phyloP scores from a whole-genome alignment of 2,888 invertebrate species.

The Dusona sp. region DNA sequence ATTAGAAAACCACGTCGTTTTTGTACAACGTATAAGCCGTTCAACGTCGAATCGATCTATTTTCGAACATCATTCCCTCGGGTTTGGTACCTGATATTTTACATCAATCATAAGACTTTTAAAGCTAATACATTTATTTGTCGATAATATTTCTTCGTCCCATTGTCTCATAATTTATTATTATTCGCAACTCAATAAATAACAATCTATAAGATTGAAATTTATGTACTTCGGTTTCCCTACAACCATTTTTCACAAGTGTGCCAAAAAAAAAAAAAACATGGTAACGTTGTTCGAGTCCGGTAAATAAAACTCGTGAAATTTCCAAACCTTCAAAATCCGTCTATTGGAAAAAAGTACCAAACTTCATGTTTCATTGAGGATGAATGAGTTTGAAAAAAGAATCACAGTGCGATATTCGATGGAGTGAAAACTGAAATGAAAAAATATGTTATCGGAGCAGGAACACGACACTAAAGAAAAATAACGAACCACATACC shows the following conservation, averaged over 20 bases:
- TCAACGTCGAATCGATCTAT: constrained; percentile 27
- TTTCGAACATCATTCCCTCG: not conserved
- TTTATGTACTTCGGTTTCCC: not conserved
- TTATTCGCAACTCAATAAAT: not conserved
- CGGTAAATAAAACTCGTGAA: not conserved
- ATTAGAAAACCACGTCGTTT: constrained; percentile 38
- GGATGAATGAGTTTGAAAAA: not conserved
- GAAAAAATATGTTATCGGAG: not conserved
- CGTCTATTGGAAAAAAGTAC: not conserved
- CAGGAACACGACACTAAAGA: not conserved
- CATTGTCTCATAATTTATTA: not conserved
- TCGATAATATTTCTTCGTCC: not conserved
- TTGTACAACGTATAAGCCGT: constrained; percentile 2
- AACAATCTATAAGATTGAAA: not conserved
- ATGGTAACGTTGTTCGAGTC: not conserved
- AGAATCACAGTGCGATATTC: not conserved
- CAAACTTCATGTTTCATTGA: not conserved
- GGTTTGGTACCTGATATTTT: not conserved
- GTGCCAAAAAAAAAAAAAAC: not conserved
- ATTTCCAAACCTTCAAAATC: not conserved
- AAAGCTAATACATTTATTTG: not conserved
- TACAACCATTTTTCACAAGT: not conserved
- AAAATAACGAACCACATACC: not conserved
- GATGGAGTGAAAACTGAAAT: not conserved
- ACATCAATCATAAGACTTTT: not conserved